A percentile compares a stretch with the other conserved stretches of the same genome.
Evolutionary conservation across 1,140 invertebrate species (phyloP).

Genomic region (Cotesia glomerata): DNA sequence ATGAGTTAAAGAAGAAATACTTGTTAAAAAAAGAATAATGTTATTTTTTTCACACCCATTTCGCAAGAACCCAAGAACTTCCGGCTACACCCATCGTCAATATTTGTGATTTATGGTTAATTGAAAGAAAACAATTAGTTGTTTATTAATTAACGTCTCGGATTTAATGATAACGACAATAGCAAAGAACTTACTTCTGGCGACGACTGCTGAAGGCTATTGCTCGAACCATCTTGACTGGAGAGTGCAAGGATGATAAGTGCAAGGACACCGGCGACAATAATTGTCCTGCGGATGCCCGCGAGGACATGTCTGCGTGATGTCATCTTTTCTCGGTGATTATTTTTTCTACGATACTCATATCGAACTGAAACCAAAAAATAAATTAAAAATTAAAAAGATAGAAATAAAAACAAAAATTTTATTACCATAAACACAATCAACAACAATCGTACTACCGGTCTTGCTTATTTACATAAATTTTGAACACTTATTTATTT

Average conservation of each 20-base stretch:
- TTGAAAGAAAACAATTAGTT: no score
- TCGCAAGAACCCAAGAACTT: no score
- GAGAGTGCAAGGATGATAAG: constrained; percentile 54
- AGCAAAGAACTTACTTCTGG: constrained; percentile 47
- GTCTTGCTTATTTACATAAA: not conserved
- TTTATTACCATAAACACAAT: not conserved
- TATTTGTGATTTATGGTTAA: no score
- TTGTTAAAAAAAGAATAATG: no score
- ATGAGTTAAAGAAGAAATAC: no score
- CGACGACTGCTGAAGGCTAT: constrained; percentile 43
- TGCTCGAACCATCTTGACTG: constrained; percentile 51
- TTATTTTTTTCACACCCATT: no score
- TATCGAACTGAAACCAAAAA: constrained; percentile 54
- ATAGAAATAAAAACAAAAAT: no score
- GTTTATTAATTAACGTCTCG: not conserved
- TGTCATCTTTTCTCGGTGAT: constrained; percentile 60
- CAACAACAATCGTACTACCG: no score
- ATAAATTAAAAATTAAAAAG: not conserved
- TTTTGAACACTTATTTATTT: no score
- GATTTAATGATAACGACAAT: not conserved
- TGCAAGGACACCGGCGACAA: constrained; percentile 52
- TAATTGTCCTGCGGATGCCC: constrained; percentile 51
- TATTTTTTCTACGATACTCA: constrained; percentile 58
- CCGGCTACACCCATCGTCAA: no score
- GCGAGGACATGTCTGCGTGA: constrained; percentile 56